Evolutionary conservation across 2,797 vertebrate genomes (phyloP).

Genomic region (Platalea minor): DNA sequence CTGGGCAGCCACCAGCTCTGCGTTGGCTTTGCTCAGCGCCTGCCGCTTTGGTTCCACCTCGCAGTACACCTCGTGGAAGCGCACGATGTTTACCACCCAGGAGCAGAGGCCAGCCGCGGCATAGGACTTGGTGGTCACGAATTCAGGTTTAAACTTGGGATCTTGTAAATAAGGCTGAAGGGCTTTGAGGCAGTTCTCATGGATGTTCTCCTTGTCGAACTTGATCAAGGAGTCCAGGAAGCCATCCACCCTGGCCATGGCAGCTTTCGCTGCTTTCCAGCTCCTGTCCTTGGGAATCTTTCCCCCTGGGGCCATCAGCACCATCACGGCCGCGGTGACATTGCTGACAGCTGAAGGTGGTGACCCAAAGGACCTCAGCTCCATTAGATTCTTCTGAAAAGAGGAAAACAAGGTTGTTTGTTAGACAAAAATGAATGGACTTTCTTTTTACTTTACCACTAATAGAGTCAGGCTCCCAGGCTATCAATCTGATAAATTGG

Average conservation of each 20-base stretch:
- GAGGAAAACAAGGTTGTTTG: conserved; percentile 32
- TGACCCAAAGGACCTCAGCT: conserved; percentile 92
- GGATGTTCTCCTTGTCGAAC: conserved; percentile 95
- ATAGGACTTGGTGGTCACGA: conserved; percentile 85
- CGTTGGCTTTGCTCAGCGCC: conserved; percentile 86
- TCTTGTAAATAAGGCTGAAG: conserved; percentile 90
- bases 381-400: conserved; percentile 90
- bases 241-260: conserved; percentile 90
- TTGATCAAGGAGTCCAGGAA: conserved; percentile 89
- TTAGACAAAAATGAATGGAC: conserved; percentile 44
- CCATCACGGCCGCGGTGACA: conserved; percentile 92
- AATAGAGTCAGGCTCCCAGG: conserved; percentile 16
- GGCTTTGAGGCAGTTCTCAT: conserved; percentile 89
- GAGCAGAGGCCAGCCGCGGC: conserved; percentile 94
- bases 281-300: conserved; percentile 91
- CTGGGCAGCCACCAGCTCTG: conserved; percentile 87
- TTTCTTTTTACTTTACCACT: conserved; percentile 33
- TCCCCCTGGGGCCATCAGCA: conserved; percentile 83
- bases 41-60: conserved; percentile 95
- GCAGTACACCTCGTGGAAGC: conserved; percentile 88
- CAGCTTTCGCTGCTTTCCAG: conserved; percentile 90
- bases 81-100: conserved; percentile 93
- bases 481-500: conserved; percentile 33
- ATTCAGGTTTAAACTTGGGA: conserved; percentile 86
- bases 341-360: conserved; percentile 90